Conservation (phyloP, 2,113 vertebrate genomes). For the Rhegmatorhina hoffmannsi region DNA sequence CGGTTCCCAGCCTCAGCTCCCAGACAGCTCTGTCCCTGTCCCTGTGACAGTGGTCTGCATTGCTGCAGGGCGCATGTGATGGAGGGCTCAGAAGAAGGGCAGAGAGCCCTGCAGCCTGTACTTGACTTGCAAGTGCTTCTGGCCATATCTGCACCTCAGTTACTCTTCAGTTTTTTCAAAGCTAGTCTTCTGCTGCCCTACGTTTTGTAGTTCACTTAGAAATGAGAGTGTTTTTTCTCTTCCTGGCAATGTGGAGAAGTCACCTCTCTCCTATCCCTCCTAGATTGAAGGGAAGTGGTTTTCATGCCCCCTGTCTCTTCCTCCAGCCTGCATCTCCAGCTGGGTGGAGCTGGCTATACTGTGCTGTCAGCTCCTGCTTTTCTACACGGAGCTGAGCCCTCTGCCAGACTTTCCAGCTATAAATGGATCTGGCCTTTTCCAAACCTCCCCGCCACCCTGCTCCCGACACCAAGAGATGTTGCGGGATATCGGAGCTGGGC, state of each 20-base stretch:
- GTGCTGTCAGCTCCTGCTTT: constrained; percentile 4
- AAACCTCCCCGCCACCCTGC: not conserved
- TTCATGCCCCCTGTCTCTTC: not conserved
- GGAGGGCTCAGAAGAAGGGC: not conserved
- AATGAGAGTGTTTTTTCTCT: not conserved
- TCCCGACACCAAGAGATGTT: not conserved
- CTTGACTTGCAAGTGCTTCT: not conserved
- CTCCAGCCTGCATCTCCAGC: not conserved
- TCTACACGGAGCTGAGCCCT: not conserved
- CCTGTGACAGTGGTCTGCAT: not conserved
- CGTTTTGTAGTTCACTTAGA: not conserved
- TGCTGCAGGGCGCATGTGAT: not conserved
- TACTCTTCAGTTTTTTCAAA: not conserved
- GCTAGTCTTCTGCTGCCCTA: not conserved
- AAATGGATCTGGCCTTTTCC: constrained; percentile 38
- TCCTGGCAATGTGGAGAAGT: not conserved
- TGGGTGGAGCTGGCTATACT: not conserved
- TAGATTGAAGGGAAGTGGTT: not conserved
- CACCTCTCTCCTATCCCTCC: accelerated
- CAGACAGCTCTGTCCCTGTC: not conserved
- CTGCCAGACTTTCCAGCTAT: constrained; percentile 32
- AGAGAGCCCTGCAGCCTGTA: not conserved
- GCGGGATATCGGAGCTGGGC: not conserved
- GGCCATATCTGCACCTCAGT: not conserved
- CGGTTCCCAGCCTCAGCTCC: not conserved